These are phyloP conservation scores for Polyodon spathula DNA, from an alignment of 2,113 vertebrate species.

Conservation along the genomic window DNA sequence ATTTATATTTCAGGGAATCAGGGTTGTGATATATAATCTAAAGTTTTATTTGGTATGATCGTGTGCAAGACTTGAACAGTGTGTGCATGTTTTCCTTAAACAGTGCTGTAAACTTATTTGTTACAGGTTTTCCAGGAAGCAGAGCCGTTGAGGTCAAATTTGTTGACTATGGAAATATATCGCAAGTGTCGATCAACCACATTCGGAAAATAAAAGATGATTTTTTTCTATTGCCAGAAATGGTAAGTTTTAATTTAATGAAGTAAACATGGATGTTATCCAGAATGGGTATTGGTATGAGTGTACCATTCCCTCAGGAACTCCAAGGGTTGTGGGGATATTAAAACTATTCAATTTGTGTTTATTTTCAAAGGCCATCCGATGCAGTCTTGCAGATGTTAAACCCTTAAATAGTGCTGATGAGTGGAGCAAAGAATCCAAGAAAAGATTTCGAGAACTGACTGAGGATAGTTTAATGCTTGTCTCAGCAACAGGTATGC, in stretches of 20 bases:
- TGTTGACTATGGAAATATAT: slow-evolving; percentile 71
- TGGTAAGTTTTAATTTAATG: slow-evolving; percentile 53
- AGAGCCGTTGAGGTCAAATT: slow-evolving; percentile 66
- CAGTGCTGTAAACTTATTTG: background rate
- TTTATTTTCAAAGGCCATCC: slow-evolving; percentile 61
- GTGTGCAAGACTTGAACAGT: no score
- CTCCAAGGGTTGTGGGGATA: background rate
- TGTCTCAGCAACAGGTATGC: slow-evolving; percentile 61
- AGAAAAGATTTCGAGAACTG: slow-evolving; percentile 63
- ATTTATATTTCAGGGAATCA: no score
- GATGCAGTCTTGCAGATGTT: slow-evolving; percentile 68
- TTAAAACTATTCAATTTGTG: background rate
- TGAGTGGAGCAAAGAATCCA: slow-evolving; percentile 63
- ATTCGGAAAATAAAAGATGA: slow-evolving; percentile 74
- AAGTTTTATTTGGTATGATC: no score
- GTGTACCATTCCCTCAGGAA: no score
- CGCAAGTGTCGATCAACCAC: slow-evolving; percentile 54
- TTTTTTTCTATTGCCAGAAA: slow-evolving; percentile 67
- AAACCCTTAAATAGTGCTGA: slow-evolving; percentile 44
- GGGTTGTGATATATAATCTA: no score
- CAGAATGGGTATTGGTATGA: no score
- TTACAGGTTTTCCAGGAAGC: slow-evolving; percentile 59
- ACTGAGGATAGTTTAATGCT: slow-evolving; percentile 60
- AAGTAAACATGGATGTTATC: background rate
- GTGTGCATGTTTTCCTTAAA: no score